Evolutionary conservation across 2,888 invertebrate genomes (phyloP), one percentile per base, ranked within the genome.

Genomic region (Amiota minor): DNA sequence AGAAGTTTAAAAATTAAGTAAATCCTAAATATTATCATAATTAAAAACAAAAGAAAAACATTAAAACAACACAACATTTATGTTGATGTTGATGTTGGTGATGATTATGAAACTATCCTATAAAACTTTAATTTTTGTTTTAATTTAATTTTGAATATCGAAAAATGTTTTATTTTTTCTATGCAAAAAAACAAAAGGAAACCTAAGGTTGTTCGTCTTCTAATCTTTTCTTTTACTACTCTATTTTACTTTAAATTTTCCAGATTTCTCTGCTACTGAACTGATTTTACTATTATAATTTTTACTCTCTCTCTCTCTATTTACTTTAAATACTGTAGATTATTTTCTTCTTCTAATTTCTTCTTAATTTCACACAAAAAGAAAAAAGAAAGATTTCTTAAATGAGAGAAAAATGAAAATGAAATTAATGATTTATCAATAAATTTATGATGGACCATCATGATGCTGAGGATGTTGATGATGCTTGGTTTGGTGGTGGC

Each of bases 91-190:
- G n/a, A n/a, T n/a, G n/a, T 53, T 69, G 20, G 45, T 56, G 55
- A 53, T 77, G 76, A 81, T 82, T 85, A 85, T 85, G 78, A 77
- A 76, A 83, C 23, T 20, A n/a, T 50, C 12, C 50, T 45, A 64
- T 64, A 84, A 81, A 12, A 50, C 9, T 9, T 65, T 16, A 49
- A 46, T 45, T 71, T 59, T 73, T 69, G 73, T 76, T 82, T 79
- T 75, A 79, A 80, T 78, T 82, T 80, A 82, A 78, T 82, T 82
- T 85, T 59, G 47, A 68, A 83, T 82, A 85, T 82, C 82, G 85
- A 83, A 84, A 85, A 78, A 76, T 80, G 76, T 79, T 83, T 86
- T 86, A 71, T 76, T 80, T 78, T 79, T 56, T 88, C 88, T 86
- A 87, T 87, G 67, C 49, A 72, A 76, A 75, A 74, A 70, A 72